Evolutionary conservation across 2,888 invertebrate genomes (phyloP).

Genomic region (Hecatera dysodea): DNA sequence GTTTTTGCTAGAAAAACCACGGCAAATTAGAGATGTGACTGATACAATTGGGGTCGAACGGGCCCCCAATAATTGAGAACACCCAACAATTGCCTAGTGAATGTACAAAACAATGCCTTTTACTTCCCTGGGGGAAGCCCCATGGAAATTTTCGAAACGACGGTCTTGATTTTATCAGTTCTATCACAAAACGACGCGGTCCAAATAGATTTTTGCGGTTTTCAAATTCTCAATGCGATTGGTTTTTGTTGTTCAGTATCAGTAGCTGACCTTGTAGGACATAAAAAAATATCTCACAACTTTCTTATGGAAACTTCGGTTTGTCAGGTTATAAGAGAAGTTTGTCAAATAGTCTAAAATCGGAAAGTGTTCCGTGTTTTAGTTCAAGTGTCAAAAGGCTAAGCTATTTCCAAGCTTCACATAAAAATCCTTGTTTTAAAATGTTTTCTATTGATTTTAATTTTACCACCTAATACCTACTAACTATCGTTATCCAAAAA

Average conservation of each 20-base stretch:
- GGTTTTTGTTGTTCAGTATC: constrained; percentile 6
- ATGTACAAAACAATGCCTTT: constrained; percentile 20
- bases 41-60: constrained; percentile 24
- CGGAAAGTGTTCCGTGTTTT: too few relatives aligned
- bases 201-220: constrained; percentile 3
- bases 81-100: constrained; percentile 1
- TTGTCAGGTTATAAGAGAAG: too few relatives aligned
- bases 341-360: too few relatives aligned
- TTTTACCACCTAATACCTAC: too few relatives aligned
- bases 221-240: background rate
- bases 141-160: constrained; percentile 14
- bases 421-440: too few relatives aligned
- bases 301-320: too few relatives aligned
- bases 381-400: too few relatives aligned
- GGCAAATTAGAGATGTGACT: constrained; percentile 19
- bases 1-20: constrained; percentile 17
- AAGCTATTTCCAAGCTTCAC: too few relatives aligned
- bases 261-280: background rate
- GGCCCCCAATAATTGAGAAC: constrained; percentile 12
- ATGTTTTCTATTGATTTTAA: too few relatives aligned
- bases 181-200: constrained; percentile 25
- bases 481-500: too few relatives aligned
- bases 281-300: constrained; percentile 9
- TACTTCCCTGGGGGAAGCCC: constrained; percentile 34
- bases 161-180: constrained; percentile 24